Evolutionary conservation across 37 sponge, comb jelly and placozoan species (phyloP).

Genomic region (Halisarca cf. caerulea): DNA sequence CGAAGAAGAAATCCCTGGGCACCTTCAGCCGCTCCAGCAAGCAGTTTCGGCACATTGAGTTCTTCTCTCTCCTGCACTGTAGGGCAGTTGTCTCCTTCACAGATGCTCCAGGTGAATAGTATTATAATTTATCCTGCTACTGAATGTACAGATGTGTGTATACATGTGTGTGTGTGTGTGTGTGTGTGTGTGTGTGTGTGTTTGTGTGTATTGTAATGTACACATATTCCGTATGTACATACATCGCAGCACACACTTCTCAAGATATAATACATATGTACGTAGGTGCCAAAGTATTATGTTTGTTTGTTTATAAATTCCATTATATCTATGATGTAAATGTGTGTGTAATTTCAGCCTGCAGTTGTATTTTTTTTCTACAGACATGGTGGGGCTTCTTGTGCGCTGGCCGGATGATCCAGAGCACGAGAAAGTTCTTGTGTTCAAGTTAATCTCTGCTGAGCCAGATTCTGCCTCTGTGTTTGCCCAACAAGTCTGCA

Average conservation of each 20-base stretch:
- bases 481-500: conserved; percentile 13
- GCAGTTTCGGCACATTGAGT: conserved; percentile 64
- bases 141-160: neutral
- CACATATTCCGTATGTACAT: too few species aligned
- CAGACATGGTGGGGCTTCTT: conserved; percentile 73
- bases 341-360: too few species aligned
- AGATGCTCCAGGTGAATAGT: conserved; percentile 54
- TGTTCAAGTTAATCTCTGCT: conserved; percentile 44
- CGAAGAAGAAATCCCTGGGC: conserved; percentile 24
- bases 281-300: neutral
- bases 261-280: too few species aligned
- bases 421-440: conserved; percentile 67
- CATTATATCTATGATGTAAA: too few species aligned
- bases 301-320: too few species aligned
- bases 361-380: neutral
- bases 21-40: conserved; percentile 33
- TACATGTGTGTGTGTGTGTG: too few species aligned
- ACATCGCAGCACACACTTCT: too few species aligned
- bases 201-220: too few species aligned
- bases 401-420: conserved; percentile 66
- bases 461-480: neutral
- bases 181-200: too few species aligned
- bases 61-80: conserved; percentile 51
- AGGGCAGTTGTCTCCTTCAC: conserved; percentile 55
- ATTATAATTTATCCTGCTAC: neutral